phyloP scores from a whole-genome alignment of 2,888 invertebrate species.

The Orthosia cruda region DNA sequence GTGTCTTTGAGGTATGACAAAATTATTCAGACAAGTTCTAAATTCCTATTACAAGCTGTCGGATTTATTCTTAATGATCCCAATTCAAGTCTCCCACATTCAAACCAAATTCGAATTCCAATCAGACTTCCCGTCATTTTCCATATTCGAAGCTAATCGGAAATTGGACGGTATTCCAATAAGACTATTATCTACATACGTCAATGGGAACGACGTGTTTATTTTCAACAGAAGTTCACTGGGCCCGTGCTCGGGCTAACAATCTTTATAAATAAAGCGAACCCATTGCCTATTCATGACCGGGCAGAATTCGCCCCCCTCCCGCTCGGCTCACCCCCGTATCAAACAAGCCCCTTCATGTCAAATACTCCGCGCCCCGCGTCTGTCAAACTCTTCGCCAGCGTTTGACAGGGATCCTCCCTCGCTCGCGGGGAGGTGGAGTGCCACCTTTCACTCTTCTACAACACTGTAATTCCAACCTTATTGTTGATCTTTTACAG shows the following conservation, averaged over 20 bases:
- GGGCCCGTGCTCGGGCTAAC: conserved; percentile 86
- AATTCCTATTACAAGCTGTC: conserved; percentile 40
- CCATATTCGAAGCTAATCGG: conserved; percentile 44
- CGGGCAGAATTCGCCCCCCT: conserved; percentile 89
- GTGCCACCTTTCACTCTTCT: conserved; percentile 82
- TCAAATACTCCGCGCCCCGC: conserved; percentile 92
- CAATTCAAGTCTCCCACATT: conserved; percentile 40
- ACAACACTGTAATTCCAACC: conserved; percentile 63
- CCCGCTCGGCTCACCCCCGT: conserved; percentile 87
- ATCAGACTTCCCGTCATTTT: conserved; percentile 37
- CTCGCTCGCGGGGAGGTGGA: conserved; percentile 88
- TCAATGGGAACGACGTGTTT: conserved; percentile 84
- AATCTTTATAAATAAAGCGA: conserved; percentile 92
- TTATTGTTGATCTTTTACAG: conserved; percentile 63
- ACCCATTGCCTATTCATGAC: conserved; percentile 92
- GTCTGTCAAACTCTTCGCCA: conserved; percentile 92
- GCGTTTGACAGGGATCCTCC: conserved; percentile 92
- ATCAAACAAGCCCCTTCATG: conserved; percentile 92
- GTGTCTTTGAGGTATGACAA: background rate
- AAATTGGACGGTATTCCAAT: conserved; percentile 55
- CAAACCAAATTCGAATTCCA: conserved; percentile 55
- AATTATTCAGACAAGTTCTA: background rate
- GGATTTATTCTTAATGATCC: conserved; percentile 51
- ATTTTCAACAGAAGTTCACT: conserved; percentile 87
- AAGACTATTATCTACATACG: conserved; percentile 60